phyloP scores from a whole-genome alignment of 2,888 invertebrate species.

The Calameuta pallipes region DNA sequence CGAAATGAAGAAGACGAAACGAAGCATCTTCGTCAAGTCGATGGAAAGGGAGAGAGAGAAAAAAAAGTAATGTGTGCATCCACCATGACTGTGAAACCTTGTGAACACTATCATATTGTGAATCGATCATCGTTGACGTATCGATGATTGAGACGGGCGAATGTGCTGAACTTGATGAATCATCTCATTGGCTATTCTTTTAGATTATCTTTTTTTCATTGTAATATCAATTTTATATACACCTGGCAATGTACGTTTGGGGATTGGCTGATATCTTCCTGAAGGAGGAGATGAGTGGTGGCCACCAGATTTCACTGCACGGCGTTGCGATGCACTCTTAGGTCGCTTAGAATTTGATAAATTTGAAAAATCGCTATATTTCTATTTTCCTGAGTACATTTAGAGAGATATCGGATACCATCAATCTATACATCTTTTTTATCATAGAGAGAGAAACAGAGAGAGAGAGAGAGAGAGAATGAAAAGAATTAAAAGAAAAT shows the following conservation, averaged over 20 bases:
- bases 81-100: neutral
- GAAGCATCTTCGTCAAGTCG: neutral
- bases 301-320: neutral
- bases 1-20: neutral
- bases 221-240: neutral
- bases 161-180: neutral
- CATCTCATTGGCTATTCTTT: neutral
- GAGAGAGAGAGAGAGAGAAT: no score
- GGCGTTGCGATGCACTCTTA: neutral
- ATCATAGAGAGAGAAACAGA: neutral
- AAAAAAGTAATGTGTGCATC: neutral
- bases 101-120: neutral
- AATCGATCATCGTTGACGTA: neutral
- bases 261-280: neutral
- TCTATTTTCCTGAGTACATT: neutral
- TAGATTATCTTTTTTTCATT: neutral
- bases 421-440: neutral
- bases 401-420: neutral
- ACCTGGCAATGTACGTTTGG: neutral
- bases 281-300: neutral
- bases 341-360: neutral
- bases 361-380: neutral
- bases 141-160: neutral
- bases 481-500: neutral
- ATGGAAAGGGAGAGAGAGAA: neutral